Evolutionary conservation across 1,140 invertebrate genomes (phyloP).

Genomic region (Lucilia cuprina): DNA sequence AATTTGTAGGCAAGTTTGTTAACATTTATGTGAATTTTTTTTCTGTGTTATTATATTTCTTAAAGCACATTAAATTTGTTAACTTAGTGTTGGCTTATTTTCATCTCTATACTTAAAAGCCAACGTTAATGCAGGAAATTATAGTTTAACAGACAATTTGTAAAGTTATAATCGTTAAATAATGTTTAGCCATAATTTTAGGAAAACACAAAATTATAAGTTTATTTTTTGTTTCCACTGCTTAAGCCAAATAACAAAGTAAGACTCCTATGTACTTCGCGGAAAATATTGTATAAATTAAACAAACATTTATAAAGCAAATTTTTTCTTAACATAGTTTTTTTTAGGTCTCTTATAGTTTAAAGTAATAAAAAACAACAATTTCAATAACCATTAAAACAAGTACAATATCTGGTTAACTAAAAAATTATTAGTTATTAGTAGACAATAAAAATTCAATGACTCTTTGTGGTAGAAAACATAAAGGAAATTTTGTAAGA

Average conservation of each 20-base stretch:
- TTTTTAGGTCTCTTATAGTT: not conserved
- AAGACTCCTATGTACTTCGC: not conserved
- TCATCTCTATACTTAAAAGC: not conserved
- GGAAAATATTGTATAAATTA: not conserved
- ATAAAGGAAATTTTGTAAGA: not conserved
- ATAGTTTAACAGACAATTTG: constrained; percentile 33
- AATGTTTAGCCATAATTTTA: constrained; percentile 22
- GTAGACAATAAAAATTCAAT: constrained; percentile 22
- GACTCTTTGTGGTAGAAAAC: not conserved
- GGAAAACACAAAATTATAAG: not conserved
- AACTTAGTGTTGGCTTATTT: not conserved
- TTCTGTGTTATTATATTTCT: not conserved
- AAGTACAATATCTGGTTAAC: not conserved
- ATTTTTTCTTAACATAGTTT: not conserved
- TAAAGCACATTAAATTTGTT: not conserved
- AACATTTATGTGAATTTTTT: constrained; percentile 28
- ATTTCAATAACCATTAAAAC: not conserved
- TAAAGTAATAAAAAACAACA: not conserved
- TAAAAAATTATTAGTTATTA: constrained; percentile 29
- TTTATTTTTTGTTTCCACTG: not conserved
- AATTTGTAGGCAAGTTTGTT: constrained; percentile 25
- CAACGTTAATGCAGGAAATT: constrained; percentile 24
- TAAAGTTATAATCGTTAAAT: constrained; percentile 29
- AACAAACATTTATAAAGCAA: not conserved
- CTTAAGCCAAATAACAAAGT: not conserved